These are phyloP conservation scores for Peromyscus polionotus DNA, from an alignment of 2,113 vertebrate species.

Conservation along the genomic window DNA sequence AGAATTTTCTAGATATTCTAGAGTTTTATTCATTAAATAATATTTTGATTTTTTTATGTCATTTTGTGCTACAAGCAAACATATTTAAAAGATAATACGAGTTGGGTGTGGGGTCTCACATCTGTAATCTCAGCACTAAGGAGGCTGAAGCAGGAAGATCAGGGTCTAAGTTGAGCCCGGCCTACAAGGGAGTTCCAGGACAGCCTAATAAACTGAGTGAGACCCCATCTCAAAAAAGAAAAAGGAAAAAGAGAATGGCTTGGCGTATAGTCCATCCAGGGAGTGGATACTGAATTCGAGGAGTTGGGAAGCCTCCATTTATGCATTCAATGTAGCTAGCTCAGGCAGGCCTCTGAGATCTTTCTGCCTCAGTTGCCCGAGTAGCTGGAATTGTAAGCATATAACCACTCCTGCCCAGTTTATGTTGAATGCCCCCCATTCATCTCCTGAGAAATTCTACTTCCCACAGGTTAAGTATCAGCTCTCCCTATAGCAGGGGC, in stretches of 20 bases:
- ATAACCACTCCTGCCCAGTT: not conserved
- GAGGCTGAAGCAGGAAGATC: not conserved
- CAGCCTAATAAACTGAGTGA: not conserved
- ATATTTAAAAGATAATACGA: not conserved
- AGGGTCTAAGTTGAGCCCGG: not conserved
- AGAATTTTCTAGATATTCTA: conserved; percentile 29
- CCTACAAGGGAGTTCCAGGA: no score
- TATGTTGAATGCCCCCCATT: no score
- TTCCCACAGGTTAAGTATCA: not conserved
- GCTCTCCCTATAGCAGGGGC: not conserved
- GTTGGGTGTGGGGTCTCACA: not conserved
- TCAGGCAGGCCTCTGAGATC: not conserved
- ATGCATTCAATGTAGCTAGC: not conserved
- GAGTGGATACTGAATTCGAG: not conserved
- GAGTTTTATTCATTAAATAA: not conserved
- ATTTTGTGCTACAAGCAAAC: no score
- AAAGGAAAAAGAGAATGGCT: no score
- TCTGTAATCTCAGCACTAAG: not conserved
- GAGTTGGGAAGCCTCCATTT: no score
- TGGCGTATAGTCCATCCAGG: no score
- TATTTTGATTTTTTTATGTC: not conserved
- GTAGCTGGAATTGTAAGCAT: not conserved
- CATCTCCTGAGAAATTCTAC: not conserved
- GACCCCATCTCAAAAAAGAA: not conserved
- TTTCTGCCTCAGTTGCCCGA: not conserved